These are phyloP conservation scores for Enteromius fasciolatus DNA, from an alignment of 2,797 vertebrate species.

Conservation along the genomic window DNA sequence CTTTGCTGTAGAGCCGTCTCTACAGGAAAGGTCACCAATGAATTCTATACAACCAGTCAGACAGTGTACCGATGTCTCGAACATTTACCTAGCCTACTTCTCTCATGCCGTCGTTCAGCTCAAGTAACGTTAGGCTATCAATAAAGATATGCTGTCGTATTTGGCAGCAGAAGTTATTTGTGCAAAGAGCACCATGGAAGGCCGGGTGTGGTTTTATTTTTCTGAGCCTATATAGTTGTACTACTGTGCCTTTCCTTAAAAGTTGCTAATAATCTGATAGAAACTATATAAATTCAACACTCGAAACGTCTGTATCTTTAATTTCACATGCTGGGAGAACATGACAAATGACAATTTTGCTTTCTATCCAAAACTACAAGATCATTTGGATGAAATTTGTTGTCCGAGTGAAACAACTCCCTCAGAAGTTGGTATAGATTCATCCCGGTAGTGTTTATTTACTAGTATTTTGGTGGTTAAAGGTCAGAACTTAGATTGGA, in stretches of 20 bases:
- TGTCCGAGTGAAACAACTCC: not conserved
- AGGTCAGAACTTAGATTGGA: not conserved
- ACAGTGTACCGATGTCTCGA: not conserved
- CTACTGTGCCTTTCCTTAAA: too few species aligned
- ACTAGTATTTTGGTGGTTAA: not conserved
- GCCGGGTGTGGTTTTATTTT: too few species aligned
- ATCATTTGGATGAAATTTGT: not conserved
- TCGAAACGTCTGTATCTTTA: too few species aligned
- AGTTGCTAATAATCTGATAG: too few species aligned
- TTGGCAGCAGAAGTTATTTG: not conserved
- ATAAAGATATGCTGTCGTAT: not conserved
- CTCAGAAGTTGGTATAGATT: not conserved
- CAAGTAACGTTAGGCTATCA: not conserved
- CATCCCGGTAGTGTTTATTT: not conserved
- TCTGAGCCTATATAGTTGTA: too few species aligned
- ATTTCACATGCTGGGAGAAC: not conserved
- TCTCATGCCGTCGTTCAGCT: not conserved
- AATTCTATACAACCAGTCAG: not conserved
- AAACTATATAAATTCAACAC: too few species aligned
- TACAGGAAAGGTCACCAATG: not conserved
- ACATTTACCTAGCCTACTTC: not conserved
- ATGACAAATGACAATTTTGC: not conserved
- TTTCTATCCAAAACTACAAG: not conserved
- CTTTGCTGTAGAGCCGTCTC: not conserved
- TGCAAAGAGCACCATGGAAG: too few species aligned